phyloP scores from a whole-genome alignment of 1,140 invertebrate species.

The Drosophila dunni region DNA sequence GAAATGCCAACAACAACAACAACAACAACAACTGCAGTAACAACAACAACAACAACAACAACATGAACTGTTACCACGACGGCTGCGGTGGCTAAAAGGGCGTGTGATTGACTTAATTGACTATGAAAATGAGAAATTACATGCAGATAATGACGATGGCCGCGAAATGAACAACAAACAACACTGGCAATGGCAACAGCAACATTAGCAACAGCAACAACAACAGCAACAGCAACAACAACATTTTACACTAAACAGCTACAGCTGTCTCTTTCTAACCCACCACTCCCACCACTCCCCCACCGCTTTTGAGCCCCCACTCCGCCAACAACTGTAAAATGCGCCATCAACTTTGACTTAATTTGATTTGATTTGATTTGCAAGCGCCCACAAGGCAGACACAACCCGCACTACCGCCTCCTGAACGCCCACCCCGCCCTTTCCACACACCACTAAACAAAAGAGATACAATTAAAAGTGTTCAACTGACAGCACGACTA shows the following conservation, averaged over 20 bases:
- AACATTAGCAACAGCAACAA: conserved; percentile 21
- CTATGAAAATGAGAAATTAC: conserved; percentile 85
- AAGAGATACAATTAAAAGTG: no score
- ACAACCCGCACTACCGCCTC: conserved; percentile 15
- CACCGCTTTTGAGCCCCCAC: no score
- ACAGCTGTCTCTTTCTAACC: no score
- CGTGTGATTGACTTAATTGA: conserved; percentile 85
- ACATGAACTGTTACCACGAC: conserved; percentile 10
- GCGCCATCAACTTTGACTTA: conserved; percentile 71
- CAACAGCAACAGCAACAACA: conserved; percentile 25
- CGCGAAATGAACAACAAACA: conserved; percentile 77
- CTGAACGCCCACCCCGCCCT: no score
- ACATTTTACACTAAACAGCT: conserved; percentile 37
- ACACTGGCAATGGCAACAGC: conserved; percentile 16
- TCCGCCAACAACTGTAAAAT: conserved; percentile 50
- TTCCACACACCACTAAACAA: no score
- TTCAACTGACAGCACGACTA: no score
- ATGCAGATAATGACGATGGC: conserved; percentile 79
- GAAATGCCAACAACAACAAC: conserved; percentile 8
- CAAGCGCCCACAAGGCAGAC: conserved; percentile 29
- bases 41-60: conserved; percentile 23
- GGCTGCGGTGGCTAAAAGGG: conserved; percentile 83
- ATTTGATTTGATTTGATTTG: conserved; percentile 83
- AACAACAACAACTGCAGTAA: conserved; percentile 13
- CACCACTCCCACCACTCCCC: no score